Conservation (phyloP, 2,113 vertebrate genomes). For the Loxodonta africana region DNA sequence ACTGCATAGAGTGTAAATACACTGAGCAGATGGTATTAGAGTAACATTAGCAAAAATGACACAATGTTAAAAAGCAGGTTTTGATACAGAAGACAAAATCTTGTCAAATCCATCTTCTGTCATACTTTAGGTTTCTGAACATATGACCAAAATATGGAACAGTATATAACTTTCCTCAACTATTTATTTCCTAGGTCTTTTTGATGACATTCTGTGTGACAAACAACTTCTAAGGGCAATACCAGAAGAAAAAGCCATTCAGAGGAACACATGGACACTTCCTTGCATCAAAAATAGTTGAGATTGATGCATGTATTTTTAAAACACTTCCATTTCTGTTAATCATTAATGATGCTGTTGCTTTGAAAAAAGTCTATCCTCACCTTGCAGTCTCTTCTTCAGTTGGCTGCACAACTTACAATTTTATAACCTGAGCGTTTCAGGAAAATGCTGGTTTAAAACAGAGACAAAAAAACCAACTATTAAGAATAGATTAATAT, state of each 20-base stretch:
- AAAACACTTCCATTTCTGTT: conserved; percentile 42
- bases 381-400: not conserved
- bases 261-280: not conserved
- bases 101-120: not conserved
- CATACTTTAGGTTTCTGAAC: not conserved
- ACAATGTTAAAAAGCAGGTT: conserved; percentile 22
- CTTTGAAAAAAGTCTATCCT: not conserved
- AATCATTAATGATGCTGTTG: conserved; percentile 56
- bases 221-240: conserved; percentile 3
- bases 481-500: not conserved
- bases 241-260: not conserved
- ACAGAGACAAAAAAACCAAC: not conserved
- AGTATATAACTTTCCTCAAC: not conserved
- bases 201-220: not conserved
- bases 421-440: not conserved
- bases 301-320: conserved; percentile 60
- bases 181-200: not conserved
- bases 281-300: conserved; percentile 48
- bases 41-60: conserved; percentile 31
- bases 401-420: not conserved
- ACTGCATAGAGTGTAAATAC: not conserved
- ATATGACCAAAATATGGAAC: not conserved
- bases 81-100: not conserved
- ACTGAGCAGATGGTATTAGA: conserved; percentile 30
- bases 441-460: not conserved